A percentile compares a stretch with the other conserved stretches of the same genome.
Evolutionary conservation across 2,888 invertebrate species (phyloP).

Genomic region (Pecten maximus): DNA sequence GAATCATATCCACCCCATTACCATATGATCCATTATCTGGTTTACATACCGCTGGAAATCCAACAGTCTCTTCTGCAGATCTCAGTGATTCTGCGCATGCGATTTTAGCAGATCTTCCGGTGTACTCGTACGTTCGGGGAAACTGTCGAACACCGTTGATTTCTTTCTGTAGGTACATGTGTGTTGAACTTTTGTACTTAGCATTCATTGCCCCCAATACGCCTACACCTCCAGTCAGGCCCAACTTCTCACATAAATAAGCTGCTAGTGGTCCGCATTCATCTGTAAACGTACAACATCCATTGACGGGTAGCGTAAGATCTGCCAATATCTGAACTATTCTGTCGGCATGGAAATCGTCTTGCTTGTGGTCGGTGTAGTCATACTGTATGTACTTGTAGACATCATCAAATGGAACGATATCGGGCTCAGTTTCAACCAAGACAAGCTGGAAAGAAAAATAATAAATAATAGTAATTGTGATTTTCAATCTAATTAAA

Average conservation of each 20-base stretch:
- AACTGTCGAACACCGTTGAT: constrained; percentile 63
- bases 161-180: constrained; percentile 50
- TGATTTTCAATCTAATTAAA: too few species aligned
- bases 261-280: constrained; percentile 70
- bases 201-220: constrained; percentile 61
- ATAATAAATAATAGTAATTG: background rate
- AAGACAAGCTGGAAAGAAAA: constrained; percentile 62
- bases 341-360: constrained; percentile 59
- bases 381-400: constrained; percentile 63
- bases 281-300: constrained; percentile 72
- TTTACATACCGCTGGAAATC: constrained; percentile 66
- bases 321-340: constrained; percentile 58
- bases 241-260: constrained; percentile 58
- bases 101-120: constrained; percentile 55
- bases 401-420: constrained; percentile 53
- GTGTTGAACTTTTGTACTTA: constrained; percentile 66
- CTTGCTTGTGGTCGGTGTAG: constrained; percentile 62
- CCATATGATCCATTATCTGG: constrained; percentile 70
- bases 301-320: constrained; percentile 56
- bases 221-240: constrained; percentile 52
- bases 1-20: constrained; percentile 66
- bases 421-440: constrained; percentile 60
- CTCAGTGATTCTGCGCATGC: constrained; percentile 50
- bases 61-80: constrained; percentile 47
- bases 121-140: constrained; percentile 62